These are phyloP conservation scores for Nymphalis io DNA, from an alignment of 1,140 invertebrate genomes.

Conservation along the genomic window DNA sequence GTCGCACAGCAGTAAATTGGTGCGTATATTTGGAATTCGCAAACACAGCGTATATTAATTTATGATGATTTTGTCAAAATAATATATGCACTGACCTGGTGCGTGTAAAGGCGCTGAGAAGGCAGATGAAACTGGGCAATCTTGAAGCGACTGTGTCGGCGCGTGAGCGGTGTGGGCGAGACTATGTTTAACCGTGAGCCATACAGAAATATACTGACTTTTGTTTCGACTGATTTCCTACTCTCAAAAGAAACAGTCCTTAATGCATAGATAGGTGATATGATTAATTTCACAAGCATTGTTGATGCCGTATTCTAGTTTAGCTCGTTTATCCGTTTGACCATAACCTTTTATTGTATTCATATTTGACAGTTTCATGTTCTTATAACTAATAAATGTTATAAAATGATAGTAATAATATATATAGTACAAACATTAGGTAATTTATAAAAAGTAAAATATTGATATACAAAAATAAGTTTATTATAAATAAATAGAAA, in stretches of 20 bases:
- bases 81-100: conserved; percentile 66
- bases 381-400: too few species aligned
- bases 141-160: conserved; percentile 44
- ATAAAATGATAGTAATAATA: too few species aligned
- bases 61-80: conserved; percentile 36
- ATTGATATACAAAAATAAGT: too few species aligned
- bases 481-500: too few species aligned
- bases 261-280: not conserved
- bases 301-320: too few species aligned
- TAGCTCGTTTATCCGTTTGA: too few species aligned
- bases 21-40: conserved; percentile 50
- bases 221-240: conserved; percentile 72
- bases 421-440: too few species aligned
- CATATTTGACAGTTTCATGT: too few species aligned
- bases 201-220: conserved; percentile 76
- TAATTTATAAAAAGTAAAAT: too few species aligned
- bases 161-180: conserved; percentile 63
- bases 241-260: conserved; percentile 49
- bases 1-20: conserved; percentile 40
- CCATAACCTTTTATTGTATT: not conserved
- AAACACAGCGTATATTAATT: conserved; percentile 29
- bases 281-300: not conserved
- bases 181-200: conserved; percentile 77
- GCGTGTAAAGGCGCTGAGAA: conserved; percentile 65
- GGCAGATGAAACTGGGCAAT: conserved; percentile 64